Evolutionary conservation across 2,888 invertebrate genomes (phyloP).

Genomic region (Pristionchus entomophagus): DNA sequence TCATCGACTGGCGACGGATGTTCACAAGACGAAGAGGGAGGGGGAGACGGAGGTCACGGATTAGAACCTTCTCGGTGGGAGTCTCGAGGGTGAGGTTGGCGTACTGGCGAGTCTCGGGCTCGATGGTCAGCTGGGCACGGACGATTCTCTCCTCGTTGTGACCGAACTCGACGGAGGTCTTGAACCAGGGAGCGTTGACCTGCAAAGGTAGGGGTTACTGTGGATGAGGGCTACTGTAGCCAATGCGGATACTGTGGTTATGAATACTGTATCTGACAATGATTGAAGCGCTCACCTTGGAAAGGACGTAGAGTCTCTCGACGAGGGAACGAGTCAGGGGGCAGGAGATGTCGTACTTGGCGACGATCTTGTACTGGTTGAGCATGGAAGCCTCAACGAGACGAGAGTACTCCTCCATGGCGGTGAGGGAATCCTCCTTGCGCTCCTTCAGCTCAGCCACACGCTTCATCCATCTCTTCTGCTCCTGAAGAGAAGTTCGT

Average conservation of each 20-base stretch:
- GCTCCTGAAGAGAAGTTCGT: no score
- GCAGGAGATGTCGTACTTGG: conserved; percentile 55
- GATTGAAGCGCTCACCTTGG: conserved; percentile 74
- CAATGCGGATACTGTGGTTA: no score
- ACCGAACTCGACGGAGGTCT: background rate
- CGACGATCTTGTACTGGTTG: conserved; percentile 59
- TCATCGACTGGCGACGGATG: conserved; percentile 31
- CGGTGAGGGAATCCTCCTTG: no score
- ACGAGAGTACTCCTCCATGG: conserved; percentile 54
- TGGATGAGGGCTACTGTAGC: no score
- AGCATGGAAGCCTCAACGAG: conserved; percentile 60
- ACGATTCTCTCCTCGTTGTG: conserved; percentile 20
- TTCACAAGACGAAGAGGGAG: conserved; percentile 41
- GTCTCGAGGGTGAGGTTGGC: conserved; percentile 51
- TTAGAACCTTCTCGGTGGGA: conserved; percentile 58
- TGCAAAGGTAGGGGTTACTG: no score
- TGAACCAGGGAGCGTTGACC: conserved; percentile 19
- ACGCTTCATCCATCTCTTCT: conserved; percentile 59
- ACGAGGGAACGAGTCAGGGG: conserved; percentile 51
- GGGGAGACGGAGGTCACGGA: conserved; percentile 57
- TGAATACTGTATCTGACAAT: no score
- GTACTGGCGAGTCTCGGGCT: conserved; percentile 49
- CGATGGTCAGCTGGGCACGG: conserved; percentile 38
- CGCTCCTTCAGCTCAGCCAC: conserved; percentile 53
- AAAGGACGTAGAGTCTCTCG: conserved; percentile 56